Conservation (phyloP, 2,797 vertebrate genomes). For the Tadarida brasiliensis region DNA sequence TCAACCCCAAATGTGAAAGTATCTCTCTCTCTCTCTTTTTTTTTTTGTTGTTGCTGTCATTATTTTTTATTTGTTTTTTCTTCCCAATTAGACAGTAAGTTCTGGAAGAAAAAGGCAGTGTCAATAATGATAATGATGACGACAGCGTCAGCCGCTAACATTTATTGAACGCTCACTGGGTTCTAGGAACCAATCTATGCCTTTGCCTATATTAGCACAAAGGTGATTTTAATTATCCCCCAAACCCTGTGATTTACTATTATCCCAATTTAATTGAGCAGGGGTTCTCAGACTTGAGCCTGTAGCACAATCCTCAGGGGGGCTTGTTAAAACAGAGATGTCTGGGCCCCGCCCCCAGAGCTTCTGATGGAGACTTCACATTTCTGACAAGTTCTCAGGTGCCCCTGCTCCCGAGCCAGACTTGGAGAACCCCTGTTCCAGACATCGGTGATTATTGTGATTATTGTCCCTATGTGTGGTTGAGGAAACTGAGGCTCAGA, state of each 20-base stretch:
- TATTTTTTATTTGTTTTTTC: neutral
- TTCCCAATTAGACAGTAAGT: neutral
- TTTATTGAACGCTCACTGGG: neutral
- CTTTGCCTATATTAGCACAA: neutral
- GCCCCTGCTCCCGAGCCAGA: neutral
- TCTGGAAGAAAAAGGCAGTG: neutral
- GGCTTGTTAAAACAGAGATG: neutral
- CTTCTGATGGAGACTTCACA: neutral
- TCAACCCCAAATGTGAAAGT: neutral
- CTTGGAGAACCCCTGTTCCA: neutral
- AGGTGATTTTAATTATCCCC: conserved; percentile 21
- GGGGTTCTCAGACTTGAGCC: neutral
- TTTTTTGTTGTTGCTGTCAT: neutral
- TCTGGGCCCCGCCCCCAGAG: neutral
- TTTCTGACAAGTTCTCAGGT: neutral
- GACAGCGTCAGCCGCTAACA: neutral
- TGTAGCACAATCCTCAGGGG: neutral
- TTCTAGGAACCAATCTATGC: neutral
- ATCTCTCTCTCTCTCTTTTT: neutral
- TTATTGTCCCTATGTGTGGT: neutral
- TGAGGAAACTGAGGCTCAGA: neutral
- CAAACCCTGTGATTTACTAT: neutral
- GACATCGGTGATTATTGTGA: too few relatives aligned
- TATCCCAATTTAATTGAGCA: neutral
- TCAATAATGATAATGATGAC: neutral